Base-by-base conservation (phyloP, 2,113 vertebrate genomes). In the Aspiorhynchus laticeps region DNA sequence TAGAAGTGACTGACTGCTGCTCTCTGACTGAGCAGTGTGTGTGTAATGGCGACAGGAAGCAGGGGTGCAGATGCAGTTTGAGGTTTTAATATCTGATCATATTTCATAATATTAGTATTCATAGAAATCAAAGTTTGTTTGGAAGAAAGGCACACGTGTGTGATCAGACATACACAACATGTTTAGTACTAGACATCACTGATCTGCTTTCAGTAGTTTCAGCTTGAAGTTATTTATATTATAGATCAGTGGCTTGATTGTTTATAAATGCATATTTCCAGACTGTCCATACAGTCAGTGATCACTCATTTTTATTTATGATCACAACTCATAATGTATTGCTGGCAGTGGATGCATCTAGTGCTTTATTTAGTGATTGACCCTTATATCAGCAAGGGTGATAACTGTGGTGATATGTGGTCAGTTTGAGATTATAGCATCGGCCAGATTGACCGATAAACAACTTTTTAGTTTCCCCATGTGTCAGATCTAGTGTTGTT, bases 11-110 rank as follows among this genome's bases (percentile, higher is more conserved):
- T 21, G 61, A 11, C 59, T 67, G 41, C 41, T 48, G 80, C 38
- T 31, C 41, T 33, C 19, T n/a, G 26, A 10, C 36, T 41, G 78
- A 21, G 28, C 7, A 7, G 46, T 56, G 77, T 59, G 19, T 67
- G 31, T 46, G 21, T 41, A 80, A 63, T 80, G 78, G 78, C 78
- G 78, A 61, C 78, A 80, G 78, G 78, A 80, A 63, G 33, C 31
- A 36, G 77, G 53, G 78, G 53, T 38, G 78, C 53, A n/a, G 53
- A 80, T 80, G 78, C 15, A 80, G 78, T 80, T n/a, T 26, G 78
- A 38, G 53, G 78, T 41, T 61, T n/a, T 33, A 53, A 51, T 17
- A 53, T 33, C 26, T 48, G 28, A 63, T 80, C 56, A 38, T 63
- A 80, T 80, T 80, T 80, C 56, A 80, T 63, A 80, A 80, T 8